These are phyloP conservation scores for Apis florea DNA, from an alignment of 1,140 invertebrate genomes.

Conservation along the genomic window DNA sequence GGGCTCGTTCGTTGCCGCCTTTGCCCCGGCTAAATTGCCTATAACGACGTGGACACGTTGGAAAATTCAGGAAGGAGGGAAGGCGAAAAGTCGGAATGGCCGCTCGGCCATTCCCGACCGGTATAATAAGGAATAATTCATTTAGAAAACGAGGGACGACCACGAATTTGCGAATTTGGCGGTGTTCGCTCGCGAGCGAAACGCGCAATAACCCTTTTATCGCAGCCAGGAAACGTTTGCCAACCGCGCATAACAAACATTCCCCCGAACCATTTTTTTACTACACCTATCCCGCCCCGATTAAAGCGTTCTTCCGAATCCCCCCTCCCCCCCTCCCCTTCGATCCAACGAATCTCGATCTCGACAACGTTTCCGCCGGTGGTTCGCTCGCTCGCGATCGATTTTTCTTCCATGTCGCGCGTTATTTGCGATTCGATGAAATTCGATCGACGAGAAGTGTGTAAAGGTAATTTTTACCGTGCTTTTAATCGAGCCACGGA, in stretches of 20 bases:
- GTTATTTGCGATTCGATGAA: no score
- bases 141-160: constrained; percentile 39
- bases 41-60: constrained; percentile 42
- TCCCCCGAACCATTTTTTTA: constrained; percentile 13
- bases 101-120: not conserved
- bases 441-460: no score
- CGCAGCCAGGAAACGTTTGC: not conserved
- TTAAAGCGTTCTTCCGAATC: no score
- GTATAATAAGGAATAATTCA: constrained; percentile 49
- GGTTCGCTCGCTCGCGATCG: no score
- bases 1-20: constrained; percentile 29
- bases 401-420: no score
- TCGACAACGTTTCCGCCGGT: no score
- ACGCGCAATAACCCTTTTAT: constrained; percentile 44
- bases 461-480: no score
- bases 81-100: not conserved
- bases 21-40: constrained; percentile 34
- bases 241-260: constrained; percentile 29
- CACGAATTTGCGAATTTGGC: constrained; percentile 21
- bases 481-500: no score
- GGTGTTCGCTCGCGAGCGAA: constrained; percentile 30
- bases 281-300: not conserved
- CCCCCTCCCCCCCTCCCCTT: no score
- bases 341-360: no score
- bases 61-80: constrained; percentile 32